phyloP scores from a whole-genome alignment of 2,113 vertebrate genomes.

The Notiomystis cincta region DNA sequence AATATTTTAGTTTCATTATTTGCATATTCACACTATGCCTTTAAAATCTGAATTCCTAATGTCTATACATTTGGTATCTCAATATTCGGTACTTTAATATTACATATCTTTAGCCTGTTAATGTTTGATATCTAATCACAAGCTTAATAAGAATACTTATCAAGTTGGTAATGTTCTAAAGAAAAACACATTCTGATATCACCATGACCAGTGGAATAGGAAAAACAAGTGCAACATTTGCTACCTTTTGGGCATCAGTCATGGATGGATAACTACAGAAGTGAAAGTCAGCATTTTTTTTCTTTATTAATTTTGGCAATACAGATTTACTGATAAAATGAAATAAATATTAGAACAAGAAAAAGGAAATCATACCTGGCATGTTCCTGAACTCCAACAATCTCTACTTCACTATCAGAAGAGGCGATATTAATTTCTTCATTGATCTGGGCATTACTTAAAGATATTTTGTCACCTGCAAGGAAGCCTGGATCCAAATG shows the following conservation, averaged over 20 bases:
- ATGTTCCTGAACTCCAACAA: slow-evolving; percentile 92
- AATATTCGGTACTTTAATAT: background rate
- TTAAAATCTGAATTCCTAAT: background rate
- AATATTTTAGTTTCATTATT: background rate
- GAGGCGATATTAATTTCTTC: slow-evolving; percentile 88
- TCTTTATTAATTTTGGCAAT: background rate
- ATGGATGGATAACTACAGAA: background rate
- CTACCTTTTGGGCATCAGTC: background rate
- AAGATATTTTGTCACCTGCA: slow-evolving; percentile 71
- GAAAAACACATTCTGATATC: background rate
- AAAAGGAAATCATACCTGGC: slow-evolving; percentile 77
- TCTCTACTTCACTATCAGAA: slow-evolving; percentile 95
- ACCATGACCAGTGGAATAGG: background rate
- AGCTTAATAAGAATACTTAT: background rate
- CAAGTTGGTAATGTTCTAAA: background rate
- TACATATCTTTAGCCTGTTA: background rate
- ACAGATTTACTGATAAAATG: background rate
- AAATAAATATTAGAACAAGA: background rate
- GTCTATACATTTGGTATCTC: background rate
- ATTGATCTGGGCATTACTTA: slow-evolving; percentile 74
- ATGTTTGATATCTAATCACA: background rate
- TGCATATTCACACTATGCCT: background rate
- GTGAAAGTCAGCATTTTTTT: background rate
- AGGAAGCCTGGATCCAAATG: slow-evolving; percentile 79
- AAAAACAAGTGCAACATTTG: background rate